Evolutionary conservation across 2,888 invertebrate species (phyloP).

Genomic region (Siphonodentalium dalli): DNA sequence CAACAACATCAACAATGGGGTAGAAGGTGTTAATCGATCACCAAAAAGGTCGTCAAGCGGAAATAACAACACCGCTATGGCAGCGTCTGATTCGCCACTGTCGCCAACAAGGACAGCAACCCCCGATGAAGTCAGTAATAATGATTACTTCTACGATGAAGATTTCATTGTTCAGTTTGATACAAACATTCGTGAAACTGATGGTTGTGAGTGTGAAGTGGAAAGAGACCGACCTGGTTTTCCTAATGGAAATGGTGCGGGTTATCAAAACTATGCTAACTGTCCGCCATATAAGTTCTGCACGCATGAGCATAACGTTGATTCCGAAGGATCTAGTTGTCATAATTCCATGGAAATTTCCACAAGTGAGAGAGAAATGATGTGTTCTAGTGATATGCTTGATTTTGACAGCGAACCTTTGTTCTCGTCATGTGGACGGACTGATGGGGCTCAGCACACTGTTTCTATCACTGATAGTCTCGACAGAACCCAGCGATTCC

Average conservation of each 20-base stretch:
- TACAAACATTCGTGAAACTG: slow-evolving; percentile 47
- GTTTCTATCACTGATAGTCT: slow-evolving; percentile 39
- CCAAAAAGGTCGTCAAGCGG: too few relatives aligned
- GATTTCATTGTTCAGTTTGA: slow-evolving; percentile 59
- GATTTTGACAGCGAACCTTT: slow-evolving; percentile 54
- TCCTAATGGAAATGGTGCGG: slow-evolving; percentile 29
- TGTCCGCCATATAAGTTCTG: too few relatives aligned
- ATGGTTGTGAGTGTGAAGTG: slow-evolving; percentile 15
- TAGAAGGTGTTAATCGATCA: too few relatives aligned
- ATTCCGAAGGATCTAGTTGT: slow-evolving; percentile 52
- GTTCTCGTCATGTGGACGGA: slow-evolving; percentile 55
- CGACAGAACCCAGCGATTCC: slow-evolving; percentile 24
- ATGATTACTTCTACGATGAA: slow-evolving; percentile 64
- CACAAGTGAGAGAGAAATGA: slow-evolving; percentile 53
- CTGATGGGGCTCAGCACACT: slow-evolving; percentile 29
- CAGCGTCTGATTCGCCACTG: too few relatives aligned
- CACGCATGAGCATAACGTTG: slow-evolving; percentile 38
- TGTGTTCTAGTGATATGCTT: slow-evolving; percentile 57
- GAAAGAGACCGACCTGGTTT: slow-evolving; percentile 28
- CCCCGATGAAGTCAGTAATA: slow-evolving; percentile 55
- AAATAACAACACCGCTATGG: too few relatives aligned
- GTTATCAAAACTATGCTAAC: too few relatives aligned
- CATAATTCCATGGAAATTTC: slow-evolving; percentile 55
- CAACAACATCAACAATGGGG: too few relatives aligned
- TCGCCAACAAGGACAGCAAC: too few relatives aligned